Evolutionary conservation across 2,113 vertebrate genomes (phyloP).

Genomic region (Patagioenas fasciata): DNA sequence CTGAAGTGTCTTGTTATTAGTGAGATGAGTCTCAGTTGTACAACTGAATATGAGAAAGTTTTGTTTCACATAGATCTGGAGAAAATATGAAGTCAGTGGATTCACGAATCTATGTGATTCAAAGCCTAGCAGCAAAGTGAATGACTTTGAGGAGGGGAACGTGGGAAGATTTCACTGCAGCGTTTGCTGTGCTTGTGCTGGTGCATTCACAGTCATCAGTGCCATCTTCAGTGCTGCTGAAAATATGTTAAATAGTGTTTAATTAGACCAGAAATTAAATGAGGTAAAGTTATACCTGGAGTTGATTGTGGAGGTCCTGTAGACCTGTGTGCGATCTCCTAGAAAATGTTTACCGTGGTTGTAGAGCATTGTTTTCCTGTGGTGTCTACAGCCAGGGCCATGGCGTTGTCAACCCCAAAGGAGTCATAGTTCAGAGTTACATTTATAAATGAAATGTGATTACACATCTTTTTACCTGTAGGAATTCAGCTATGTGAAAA

Average conservation of each 20-base stretch:
- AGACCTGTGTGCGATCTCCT: not conserved
- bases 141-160: not conserved
- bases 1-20: not conserved
- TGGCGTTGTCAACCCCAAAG: not conserved
- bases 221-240: not conserved
- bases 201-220: not conserved
- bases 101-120: not conserved
- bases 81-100: not conserved
- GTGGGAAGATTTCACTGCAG: accelerated
- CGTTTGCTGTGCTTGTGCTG: not conserved
- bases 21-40: not conserved
- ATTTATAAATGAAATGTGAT: not conserved
- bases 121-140: not conserved
- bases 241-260: not conserved
- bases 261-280: not conserved
- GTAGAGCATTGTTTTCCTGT: not conserved
- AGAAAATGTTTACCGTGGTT: not conserved
- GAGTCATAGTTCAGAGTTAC: not conserved
- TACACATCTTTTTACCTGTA: not conserved
- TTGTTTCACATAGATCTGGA: not conserved
- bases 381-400: not conserved
- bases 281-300: not conserved
- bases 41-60: not conserved
- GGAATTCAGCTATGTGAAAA: not conserved
- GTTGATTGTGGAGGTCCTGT: not conserved